Conservation (phyloP, 2,888 invertebrate genomes). For the Drosophila macrothrix region DNA sequence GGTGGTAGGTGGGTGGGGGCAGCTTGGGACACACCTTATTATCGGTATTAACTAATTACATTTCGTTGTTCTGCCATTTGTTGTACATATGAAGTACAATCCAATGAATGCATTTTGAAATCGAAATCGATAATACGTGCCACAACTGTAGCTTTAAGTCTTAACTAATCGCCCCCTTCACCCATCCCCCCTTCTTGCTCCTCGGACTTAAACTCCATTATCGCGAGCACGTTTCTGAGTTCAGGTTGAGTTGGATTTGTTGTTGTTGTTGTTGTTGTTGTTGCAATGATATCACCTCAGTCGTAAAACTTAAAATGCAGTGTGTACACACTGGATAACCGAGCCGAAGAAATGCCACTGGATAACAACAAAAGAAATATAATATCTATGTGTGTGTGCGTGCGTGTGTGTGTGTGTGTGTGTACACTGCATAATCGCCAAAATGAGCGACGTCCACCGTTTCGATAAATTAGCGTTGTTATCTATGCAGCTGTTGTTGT, state of each 20-base stretch:
- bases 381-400: not conserved
- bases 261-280: slow-evolving; percentile 21
- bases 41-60: slow-evolving; percentile 79
- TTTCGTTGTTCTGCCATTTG: slow-evolving; percentile 77
- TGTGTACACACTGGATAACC: slow-evolving; percentile 42
- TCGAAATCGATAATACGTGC: slow-evolving; percentile 75
- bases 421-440: slow-evolving; percentile 22
- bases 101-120: slow-evolving; percentile 72
- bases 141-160: slow-evolving; percentile 37
- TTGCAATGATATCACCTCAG: slow-evolving; percentile 51
- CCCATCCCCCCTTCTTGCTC: not conserved
- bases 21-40: slow-evolving; percentile 67
- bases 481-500: slow-evolving; percentile 72
- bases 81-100: slow-evolving; percentile 51
- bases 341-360: slow-evolving; percentile 8
- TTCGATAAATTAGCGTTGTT: slow-evolving; percentile 72
- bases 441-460: slow-evolving; percentile 31
- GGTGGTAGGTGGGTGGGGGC: not conserved
- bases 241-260: slow-evolving; percentile 45
- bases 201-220: slow-evolving; percentile 57
- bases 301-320: slow-evolving; percentile 39
- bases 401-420: slow-evolving; percentile 5
- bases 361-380: slow-evolving; percentile 17
- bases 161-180: slow-evolving; percentile 30
- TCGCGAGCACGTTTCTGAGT: slow-evolving; percentile 65